phyloP scores from a whole-genome alignment of 1,140 invertebrate genomes.

The Armadillidium nasatum region DNA sequence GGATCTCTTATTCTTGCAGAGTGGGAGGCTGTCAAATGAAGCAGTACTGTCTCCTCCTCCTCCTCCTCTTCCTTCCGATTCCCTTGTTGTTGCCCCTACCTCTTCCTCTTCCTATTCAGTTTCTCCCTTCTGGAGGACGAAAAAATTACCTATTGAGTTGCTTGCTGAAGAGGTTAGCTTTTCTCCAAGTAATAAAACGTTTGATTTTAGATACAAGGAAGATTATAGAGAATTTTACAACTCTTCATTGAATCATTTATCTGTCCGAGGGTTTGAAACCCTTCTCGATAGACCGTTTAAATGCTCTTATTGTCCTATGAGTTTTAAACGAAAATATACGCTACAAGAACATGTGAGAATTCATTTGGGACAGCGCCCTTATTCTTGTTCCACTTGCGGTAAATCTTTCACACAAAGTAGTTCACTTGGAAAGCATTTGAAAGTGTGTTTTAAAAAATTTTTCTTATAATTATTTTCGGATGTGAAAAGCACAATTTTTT shows the following conservation, averaged over 20 bases:
- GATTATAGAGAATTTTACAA: too few relatives aligned
- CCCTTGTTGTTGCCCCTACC: too few relatives aligned
- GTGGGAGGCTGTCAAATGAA: not conserved
- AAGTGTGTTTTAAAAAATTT: slow-evolving; percentile 1
- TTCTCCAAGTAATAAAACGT: too few relatives aligned
- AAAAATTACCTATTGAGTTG: too few relatives aligned
- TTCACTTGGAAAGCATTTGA: not conserved
- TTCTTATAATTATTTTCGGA: not conserved
- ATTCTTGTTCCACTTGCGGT: not conserved
- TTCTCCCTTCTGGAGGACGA: too few relatives aligned
- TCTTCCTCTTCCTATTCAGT: too few relatives aligned
- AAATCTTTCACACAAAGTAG: slow-evolving; percentile 1
- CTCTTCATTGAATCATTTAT: not conserved
- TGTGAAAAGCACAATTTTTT: too few relatives aligned
- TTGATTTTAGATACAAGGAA: too few relatives aligned
- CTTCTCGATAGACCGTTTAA: not conserved
- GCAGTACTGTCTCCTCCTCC: not conserved
- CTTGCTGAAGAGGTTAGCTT: too few relatives aligned
- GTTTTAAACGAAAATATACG: not conserved
- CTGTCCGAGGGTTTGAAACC: not conserved
- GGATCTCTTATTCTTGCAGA: slow-evolving; percentile 9
- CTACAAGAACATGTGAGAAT: not conserved
- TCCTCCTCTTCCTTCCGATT: not conserved
- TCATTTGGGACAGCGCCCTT: not conserved
- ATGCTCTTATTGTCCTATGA: not conserved